phyloP scores from a whole-genome alignment of 2,888 invertebrate genomes.

The Tortrix viridana region DNA sequence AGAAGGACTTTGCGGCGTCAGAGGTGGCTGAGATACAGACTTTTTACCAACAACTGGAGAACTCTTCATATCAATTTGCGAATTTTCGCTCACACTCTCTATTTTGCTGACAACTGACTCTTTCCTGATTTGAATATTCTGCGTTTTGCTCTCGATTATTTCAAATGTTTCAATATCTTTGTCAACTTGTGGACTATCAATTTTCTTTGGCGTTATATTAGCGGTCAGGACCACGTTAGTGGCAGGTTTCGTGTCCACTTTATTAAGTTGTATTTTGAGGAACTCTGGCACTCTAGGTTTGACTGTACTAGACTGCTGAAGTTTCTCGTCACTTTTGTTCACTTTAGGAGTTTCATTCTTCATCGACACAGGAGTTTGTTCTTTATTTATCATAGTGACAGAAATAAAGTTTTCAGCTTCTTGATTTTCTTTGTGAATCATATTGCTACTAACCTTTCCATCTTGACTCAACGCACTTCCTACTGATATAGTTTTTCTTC shows the following conservation, averaged over 20 bases:
- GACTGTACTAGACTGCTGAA: slow-evolving; percentile 54
- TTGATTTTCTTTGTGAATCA: slow-evolving; percentile 56
- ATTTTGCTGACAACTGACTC: slow-evolving; percentile 59
- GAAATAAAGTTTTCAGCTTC: slow-evolving; percentile 80
- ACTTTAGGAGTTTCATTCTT: slow-evolving; percentile 60
- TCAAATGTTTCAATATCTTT: slow-evolving; percentile 60
- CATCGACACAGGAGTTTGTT: slow-evolving; percentile 54
- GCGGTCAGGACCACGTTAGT: slow-evolving; percentile 87
- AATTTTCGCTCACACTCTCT: slow-evolving; percentile 55
- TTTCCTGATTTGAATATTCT: slow-evolving; percentile 53
- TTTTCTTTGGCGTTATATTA: slow-evolving; percentile 81
- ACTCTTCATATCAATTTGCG: slow-evolving; percentile 55
- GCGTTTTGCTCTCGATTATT: slow-evolving; percentile 54
- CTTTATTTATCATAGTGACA: slow-evolving; percentile 84
- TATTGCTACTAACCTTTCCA: slow-evolving; percentile 45
- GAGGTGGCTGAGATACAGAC: slow-evolving; percentile 47
- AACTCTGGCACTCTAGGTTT: slow-evolving; percentile 86
- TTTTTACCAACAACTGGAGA: slow-evolving; percentile 57
- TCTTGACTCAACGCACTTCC: slow-evolving; percentile 72
- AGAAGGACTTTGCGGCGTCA: slow-evolving; percentile 66
- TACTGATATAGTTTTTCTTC: slow-evolving; percentile 78
- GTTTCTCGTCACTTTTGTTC: slow-evolving; percentile 71
- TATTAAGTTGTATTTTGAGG: slow-evolving; percentile 88
- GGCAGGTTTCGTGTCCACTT: slow-evolving; percentile 86
- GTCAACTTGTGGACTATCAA: slow-evolving; percentile 65